These are phyloP conservation scores for Trichosurus vulpecula DNA, from an alignment of 2,797 vertebrate species.

Conservation along the genomic window DNA sequence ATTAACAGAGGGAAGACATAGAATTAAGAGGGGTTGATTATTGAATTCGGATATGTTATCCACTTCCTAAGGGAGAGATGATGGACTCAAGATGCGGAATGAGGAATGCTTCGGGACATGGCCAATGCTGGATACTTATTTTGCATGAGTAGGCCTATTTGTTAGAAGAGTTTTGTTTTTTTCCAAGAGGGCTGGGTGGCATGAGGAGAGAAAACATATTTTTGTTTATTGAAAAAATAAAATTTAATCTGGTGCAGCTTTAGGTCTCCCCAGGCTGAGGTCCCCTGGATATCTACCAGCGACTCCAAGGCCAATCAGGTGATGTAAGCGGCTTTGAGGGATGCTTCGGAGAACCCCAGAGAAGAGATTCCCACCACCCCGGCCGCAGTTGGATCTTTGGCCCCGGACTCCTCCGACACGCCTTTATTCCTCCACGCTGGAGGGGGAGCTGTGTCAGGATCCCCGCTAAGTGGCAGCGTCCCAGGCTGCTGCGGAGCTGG, in stretches of 20 bases:
- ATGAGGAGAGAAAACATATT: background rate
- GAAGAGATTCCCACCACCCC: too few species aligned
- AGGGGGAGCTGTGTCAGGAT: background rate
- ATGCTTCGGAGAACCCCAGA: background rate
- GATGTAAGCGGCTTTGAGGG: background rate
- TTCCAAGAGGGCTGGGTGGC: background rate
- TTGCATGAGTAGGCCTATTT: background rate
- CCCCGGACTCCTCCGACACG: background rate
- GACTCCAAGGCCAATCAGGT: background rate
- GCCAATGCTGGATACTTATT: background rate
- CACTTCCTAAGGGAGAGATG: background rate
- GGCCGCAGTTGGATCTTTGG: fast-evolving
- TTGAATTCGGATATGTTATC: background rate
- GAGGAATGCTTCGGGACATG: background rate
- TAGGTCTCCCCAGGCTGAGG: background rate
- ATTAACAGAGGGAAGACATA: background rate
- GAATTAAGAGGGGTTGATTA: background rate
- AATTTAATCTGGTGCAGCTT: background rate
- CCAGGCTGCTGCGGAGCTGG: conserved; percentile 71
- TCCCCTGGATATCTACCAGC: background rate
- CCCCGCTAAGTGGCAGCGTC: too few species aligned
- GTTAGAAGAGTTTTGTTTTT: background rate
- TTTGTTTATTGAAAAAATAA: background rate
- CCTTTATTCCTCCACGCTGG: background rate
- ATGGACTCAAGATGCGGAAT: background rate